These are phyloP conservation scores for Neopelma chrysocephalum DNA, from an alignment of 2,797 vertebrate species.

Conservation along the genomic window DNA sequence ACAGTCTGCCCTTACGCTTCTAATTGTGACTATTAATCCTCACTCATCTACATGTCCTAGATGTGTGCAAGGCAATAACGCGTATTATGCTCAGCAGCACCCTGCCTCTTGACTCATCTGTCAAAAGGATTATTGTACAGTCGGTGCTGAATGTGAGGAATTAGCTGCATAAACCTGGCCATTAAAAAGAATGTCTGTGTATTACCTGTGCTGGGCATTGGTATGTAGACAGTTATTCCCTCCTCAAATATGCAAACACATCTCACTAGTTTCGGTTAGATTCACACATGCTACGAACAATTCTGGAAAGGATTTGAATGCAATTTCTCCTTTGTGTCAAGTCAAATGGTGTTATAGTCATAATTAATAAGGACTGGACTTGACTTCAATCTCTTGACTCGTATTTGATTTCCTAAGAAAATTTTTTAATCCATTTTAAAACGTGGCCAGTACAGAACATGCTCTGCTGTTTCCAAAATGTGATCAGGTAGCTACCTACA, in stretches of 20 bases:
- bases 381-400: neutral
- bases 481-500: neutral
- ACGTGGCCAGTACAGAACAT: neutral
- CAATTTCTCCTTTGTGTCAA: neutral
- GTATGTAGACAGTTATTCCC: neutral
- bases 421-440: neutral
- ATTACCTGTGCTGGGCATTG: slow-evolving; percentile 6
- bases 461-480: neutral
- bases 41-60: slow-evolving; percentile 39
- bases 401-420: neutral
- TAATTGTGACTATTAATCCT: slow-evolving; percentile 68
- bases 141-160: slow-evolving; percentile 15
- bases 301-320: neutral
- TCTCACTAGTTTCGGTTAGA: neutral
- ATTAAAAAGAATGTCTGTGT: neutral
- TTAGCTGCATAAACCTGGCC: slow-evolving; percentile 34
- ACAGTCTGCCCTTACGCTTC: slow-evolving; percentile 9
- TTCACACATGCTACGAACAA: neutral
- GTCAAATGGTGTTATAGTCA: neutral
- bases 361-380: slow-evolving; percentile 2
- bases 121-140: slow-evolving; percentile 41
- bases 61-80: slow-evolving; percentile 43
- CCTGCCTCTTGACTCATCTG: slow-evolving; percentile 53
- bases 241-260: neutral
- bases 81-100: slow-evolving; percentile 60